Evolutionary conservation across 2,888 invertebrate genomes (phyloP).

Genomic region (Trissonchulus latispiculum): DNA sequence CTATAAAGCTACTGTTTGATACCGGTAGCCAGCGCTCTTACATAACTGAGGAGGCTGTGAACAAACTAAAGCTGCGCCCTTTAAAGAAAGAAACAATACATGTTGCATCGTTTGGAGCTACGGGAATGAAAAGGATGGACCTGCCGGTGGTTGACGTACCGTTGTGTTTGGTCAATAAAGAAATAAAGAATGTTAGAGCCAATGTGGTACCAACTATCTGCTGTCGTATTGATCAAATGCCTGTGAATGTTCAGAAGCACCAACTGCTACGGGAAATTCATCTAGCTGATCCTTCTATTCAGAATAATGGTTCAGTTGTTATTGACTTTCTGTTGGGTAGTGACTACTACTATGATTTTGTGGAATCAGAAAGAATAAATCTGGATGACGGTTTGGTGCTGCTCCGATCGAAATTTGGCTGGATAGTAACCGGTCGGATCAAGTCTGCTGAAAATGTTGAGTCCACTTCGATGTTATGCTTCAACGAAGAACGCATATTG

Average conservation of each 20-base stretch:
- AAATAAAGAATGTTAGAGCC: background rate
- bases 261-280: background rate
- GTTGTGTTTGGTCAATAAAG: background rate
- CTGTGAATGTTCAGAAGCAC: background rate
- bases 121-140: background rate
- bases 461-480: no score
- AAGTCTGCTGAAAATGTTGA: background rate
- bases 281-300: conserved; percentile 2
- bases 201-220: background rate
- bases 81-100: background rate
- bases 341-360: conserved; percentile 12
- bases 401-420: conserved; percentile 6
- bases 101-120: background rate
- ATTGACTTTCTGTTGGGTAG: conserved; percentile 4
- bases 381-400: conserved; percentile 4
- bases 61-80: background rate
- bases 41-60: background rate
- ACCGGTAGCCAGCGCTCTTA: conserved; percentile 4
- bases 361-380: background rate
- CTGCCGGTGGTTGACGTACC: background rate
- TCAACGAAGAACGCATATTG: no score
- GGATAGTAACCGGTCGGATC: background rate
- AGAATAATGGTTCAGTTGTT: background rate
- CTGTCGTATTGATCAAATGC: background rate
- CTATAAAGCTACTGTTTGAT: background rate